Evolutionary conservation across 2,113 vertebrate genomes (phyloP), one percentile per base, ranked within the genome.

Genomic region (Engraulis encrasicolus): DNA sequence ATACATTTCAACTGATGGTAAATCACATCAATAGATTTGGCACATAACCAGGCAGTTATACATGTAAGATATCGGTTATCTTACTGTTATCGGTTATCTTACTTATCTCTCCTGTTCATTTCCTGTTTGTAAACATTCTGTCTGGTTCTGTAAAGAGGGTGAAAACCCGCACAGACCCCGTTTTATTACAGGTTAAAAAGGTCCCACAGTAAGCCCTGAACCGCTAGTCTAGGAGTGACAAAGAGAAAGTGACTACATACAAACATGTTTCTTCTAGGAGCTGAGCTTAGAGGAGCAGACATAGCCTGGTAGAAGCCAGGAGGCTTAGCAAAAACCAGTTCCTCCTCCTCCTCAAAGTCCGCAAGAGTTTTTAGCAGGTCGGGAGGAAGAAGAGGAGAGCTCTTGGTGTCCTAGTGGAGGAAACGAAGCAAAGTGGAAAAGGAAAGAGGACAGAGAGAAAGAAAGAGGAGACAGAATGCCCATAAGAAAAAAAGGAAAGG

Each of bases 351-450:
- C 97, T 99, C 98, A 96, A 99, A 96, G 93, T 98, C 97, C 95
- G 96, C 97, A 94, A 99, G 96, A 96, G 97, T 96, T 96, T 99
- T 98, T 97, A 99, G 97, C 96, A 99, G 97, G 97, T 99, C 98
- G 94, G 98, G 98, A 96, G 98, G 98, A 90, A 99, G 98, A 94
- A 99, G 96, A 97, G 98, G 97, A 93, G 97, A 98, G 96, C 96
- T 96, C 96, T 98, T 99, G 97, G 95, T 96, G 96, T 98, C 98
- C 98, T 99, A 95, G 80, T 91, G 88, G 81, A 74, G 91, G 88
- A 94, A 77, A 90, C 74, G 92, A 96, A 92, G 95, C 92, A 96
- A 95, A 92, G 93, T 91, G 90, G 90, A 94, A 92, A 93, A 91
- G 94, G 92, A 93, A 91, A 92, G 54, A 79, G 78, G 9, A 54